Evolutionary conservation across 2,113 vertebrate species (phyloP).

Genomic region (Chloropsis hardwickii): DNA sequence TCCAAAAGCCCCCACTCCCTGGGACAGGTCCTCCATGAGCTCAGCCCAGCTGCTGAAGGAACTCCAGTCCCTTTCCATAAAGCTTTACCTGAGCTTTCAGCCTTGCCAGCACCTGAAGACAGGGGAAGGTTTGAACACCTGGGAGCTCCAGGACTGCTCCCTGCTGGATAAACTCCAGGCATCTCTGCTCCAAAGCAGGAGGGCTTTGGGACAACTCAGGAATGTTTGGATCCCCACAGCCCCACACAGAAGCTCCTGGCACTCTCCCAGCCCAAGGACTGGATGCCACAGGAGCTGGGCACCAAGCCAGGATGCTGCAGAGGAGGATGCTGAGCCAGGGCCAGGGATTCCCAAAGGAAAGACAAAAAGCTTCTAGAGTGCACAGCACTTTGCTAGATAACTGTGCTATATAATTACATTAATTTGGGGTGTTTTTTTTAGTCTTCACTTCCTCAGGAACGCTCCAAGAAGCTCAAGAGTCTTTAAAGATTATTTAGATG

Average conservation of each 20-base stretch:
- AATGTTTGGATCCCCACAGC: not conserved
- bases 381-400: not conserved
- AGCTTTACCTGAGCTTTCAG: not conserved
- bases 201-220: not conserved
- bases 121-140: not conserved
- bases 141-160: not conserved
- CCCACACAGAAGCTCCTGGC: not conserved
- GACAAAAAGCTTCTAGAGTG: not conserved
- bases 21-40: not conserved
- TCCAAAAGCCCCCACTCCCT: not conserved
- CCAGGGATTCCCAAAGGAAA: not conserved
- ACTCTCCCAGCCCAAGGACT: not conserved
- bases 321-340: not conserved
- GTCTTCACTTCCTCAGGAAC: not conserved
- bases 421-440: not conserved
- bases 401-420: not conserved
- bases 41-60: not conserved
- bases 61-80: not conserved
- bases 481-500: not conserved
- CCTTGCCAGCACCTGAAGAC: not conserved
- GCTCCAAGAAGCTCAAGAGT: not conserved
- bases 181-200: rapidly evolving
- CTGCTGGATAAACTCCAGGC: not conserved
- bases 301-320: not conserved
- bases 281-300: not conserved